Base-by-base conservation (phyloP, 2,113 vertebrate species). In the Eubucco bourcierii region DNA sequence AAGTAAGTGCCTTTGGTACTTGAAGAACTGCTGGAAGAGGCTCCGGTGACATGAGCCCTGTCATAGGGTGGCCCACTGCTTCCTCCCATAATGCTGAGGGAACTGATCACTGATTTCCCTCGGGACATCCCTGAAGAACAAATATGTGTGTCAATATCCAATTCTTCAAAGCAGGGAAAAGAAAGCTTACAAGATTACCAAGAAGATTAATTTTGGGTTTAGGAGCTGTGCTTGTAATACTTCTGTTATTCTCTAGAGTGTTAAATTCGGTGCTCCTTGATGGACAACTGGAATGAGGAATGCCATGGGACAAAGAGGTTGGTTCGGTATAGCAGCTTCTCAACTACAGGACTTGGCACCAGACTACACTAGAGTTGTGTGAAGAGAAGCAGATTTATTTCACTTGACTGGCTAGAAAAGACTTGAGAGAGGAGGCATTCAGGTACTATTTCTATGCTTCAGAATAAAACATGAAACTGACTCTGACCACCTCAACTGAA, bases 1-100 rank as follows among this genome's bases (percentile, higher is more conserved):
- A 99, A 99, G 96, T 99, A 99, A 46, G 99, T 98, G 93, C 99
- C 99, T 97, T 99, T 99, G 94, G 98, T 99, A 96, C 99, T 99
- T 89, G 99, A 99, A 33, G 99, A 99, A 96, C 99, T 99, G 96
- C 99, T 99, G 90, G 99, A 99, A 6, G 99, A 99, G 2, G 99
- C 99, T 50, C 99, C 99, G 4, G 99, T 99, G 65, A 99, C 99
- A 25, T 99, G 99, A 58, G 99, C 99, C 7, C 99, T 98, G 94
- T 99, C 99, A 19, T 99, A 99, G 7, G 99, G 99, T 1, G 99
- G 99, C 3, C 99, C 99, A 2, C 98, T 99, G 98, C 99, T 99
- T 59, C 99, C 99, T 17, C 98, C 99, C 99, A 99, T 99, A 90
- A 99, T 99, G 95, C 99, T 99, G 70, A 99, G 98, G 15, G 99